Percentiles rank a stretch among this genome's conserved stretches.
Conservation (phyloP, 2,113 vertebrate species). For the Herpetotheres cachinnans region DNA sequence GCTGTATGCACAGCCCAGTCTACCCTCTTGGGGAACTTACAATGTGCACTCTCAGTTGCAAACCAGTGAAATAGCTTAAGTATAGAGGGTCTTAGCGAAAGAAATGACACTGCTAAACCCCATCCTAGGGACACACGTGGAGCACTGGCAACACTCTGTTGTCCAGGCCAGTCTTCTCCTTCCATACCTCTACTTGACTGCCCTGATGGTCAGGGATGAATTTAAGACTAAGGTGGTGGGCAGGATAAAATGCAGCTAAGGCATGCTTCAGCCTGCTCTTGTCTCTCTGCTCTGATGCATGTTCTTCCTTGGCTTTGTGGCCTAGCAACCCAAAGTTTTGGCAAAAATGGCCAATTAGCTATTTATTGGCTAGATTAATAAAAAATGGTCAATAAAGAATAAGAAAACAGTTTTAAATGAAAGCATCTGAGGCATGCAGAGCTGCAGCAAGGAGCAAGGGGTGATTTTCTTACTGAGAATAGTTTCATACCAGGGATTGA, state of each 20-base stretch:
- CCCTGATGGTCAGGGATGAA: neutral
- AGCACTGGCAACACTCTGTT: neutral
- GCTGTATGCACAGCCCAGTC: neutral
- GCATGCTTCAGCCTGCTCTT: neutral
- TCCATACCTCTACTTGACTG: neutral
- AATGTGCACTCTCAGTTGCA: neutral
- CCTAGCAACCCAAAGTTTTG: neutral
- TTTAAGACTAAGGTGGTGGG: neutral
- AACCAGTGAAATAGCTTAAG: neutral
- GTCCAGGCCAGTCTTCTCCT: neutral
- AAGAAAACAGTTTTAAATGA: neutral
- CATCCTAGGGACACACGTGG: neutral
- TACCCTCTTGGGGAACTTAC: neutral
- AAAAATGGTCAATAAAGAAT: neutral
- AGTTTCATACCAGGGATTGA: neutral
- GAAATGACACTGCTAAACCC: neutral
- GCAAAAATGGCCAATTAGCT: neutral
- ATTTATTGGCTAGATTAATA: neutral
- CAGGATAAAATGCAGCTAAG: neutral
- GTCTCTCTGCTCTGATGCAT: neutral
- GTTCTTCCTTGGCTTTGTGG: neutral
- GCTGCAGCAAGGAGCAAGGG: neutral
- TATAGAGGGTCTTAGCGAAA: neutral
- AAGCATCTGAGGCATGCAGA: neutral
- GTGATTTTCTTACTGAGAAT: neutral